Conservation (phyloP, 2,888 invertebrate genomes). For the Cerastoderma edule region DNA sequence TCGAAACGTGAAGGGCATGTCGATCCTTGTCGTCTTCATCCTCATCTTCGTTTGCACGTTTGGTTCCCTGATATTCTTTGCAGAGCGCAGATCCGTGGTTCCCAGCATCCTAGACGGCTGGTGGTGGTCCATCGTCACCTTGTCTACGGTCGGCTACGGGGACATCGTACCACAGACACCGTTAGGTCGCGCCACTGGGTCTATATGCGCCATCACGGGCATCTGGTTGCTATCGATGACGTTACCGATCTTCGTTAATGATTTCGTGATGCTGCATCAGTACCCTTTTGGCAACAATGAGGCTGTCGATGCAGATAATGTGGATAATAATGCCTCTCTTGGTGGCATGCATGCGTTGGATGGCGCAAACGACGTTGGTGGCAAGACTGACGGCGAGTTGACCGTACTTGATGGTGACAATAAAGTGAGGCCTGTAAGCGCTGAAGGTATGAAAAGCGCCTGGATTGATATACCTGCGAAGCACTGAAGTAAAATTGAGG, state of each 20-base stretch:
- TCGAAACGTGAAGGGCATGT: constrained; percentile 25
- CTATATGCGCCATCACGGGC: constrained; percentile 30
- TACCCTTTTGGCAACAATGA: constrained; percentile 26
- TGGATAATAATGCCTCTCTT: background rate
- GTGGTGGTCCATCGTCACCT: constrained; percentile 39
- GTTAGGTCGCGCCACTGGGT: constrained; percentile 20
- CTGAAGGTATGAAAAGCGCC: too few relatives aligned
- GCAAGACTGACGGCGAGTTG: too few relatives aligned
- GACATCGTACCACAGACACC: constrained; percentile 29
- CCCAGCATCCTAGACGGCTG: constrained; percentile 25
- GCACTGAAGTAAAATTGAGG: too few relatives aligned
- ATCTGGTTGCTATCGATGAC: constrained; percentile 38
- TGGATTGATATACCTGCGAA: too few relatives aligned
- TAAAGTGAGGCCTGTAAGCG: too few relatives aligned
- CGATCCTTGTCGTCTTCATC: constrained; percentile 15
- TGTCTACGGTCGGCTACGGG: constrained; percentile 47
- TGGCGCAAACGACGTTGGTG: too few relatives aligned
- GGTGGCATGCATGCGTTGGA: too few relatives aligned
- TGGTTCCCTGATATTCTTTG: constrained; percentile 34
- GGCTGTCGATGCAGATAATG: background rate
- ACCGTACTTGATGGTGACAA: too few relatives aligned
- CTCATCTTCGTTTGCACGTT: constrained; percentile 27
- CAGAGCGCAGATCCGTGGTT: constrained; percentile 7
- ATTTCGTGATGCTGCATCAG: constrained; percentile 38
- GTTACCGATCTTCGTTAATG: constrained; percentile 43